Percentiles rank a stretch among this genome's conserved stretches.
Conservation (phyloP, 2,888 invertebrate species). For the Cremastinae sp. region DNA sequence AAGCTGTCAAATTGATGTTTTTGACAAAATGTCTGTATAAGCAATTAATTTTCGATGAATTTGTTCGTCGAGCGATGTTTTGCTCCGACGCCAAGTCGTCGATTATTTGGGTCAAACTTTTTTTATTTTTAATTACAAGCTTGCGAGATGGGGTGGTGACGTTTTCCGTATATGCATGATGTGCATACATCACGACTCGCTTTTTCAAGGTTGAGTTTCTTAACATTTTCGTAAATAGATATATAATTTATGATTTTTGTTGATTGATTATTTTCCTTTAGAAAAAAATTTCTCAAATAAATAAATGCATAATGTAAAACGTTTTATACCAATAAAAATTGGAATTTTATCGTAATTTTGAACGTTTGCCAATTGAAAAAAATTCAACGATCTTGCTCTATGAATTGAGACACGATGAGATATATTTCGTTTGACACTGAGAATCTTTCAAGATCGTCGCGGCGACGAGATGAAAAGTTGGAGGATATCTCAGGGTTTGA, state of each 20-base stretch:
- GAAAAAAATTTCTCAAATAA: no score
- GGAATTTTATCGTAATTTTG: conserved; percentile 15
- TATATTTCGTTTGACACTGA: conserved; percentile 26
- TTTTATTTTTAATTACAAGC: neutral
- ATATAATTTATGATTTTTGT: no score
- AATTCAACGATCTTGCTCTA: conserved; percentile 7
- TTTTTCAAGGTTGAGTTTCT: no score
- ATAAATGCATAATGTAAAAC: no score
- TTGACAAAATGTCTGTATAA: no score
- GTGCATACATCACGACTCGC: no score
- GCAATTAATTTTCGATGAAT: neutral
- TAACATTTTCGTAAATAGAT: no score
- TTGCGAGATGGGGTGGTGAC: neutral
- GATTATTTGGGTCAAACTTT: conserved; percentile 13
- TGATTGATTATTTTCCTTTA: no score
- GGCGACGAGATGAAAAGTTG: conserved; percentile 9
- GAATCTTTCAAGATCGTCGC: conserved; percentile 16
- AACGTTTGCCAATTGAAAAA: conserved; percentile 29
- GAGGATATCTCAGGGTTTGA: conserved; percentile 37
- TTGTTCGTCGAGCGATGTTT: conserved; percentile 3
- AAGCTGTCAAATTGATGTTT: neutral
- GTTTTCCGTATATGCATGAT: neutral
- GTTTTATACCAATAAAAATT: conserved; percentile 14
- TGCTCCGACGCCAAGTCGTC: neutral
- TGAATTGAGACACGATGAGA: conserved; percentile 34